Evolutionary conservation across 2,888 invertebrate genomes (phyloP), one percentile per base, ranked within the genome.

Genomic region (Xanthia icteritia): DNA sequence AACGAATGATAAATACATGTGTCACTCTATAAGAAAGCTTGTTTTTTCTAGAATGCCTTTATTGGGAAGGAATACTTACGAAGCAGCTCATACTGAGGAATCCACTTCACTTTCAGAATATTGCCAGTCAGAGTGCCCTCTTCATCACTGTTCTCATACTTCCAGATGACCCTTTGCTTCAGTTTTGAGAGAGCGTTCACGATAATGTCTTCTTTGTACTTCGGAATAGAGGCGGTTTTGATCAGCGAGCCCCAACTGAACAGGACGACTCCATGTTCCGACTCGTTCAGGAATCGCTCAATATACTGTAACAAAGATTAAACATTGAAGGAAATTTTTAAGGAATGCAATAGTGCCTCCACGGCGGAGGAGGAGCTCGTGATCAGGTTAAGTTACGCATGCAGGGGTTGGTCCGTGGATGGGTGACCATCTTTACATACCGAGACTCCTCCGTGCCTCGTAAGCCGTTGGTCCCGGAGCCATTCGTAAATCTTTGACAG

Each of bases 161-260:
- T 98, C 98, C 98, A 98, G 31, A 98, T 96, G 17, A 98, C 97
- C 70, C 97, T 97, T 89, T 98, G 97, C 45, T 98, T 97, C 68
- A 98, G 92, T 77, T 97, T 96, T 0, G 97, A 94, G 60, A 98
- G 97, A 1, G 97, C 97, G 11, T 96, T 97, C 11, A 98, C 83
- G 70, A 99, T 97, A 23, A 96, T 97, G 5, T 96, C 92, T 73
- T 97, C 95, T 85, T 97, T 98, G 36, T 97, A 96, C 77, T 96
- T 94, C 0, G 98, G 97, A 85, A 98, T 97, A 0, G 97, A 97
- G 0, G 98, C 97, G 0, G 97, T 97, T 90, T 97, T 98, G 87
- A 98, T 97, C 94, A 98, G 97, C 0, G 98, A 98, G 0, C 98
- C 98, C 94, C 98, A 97, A 90, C 98, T 98, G 90, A 98, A 98